A percentile compares a stretch with the other conserved stretches of the same genome.
Conservation (phyloP, 1,140 invertebrate genomes). For the Aphelenchoides besseyi region DNA sequence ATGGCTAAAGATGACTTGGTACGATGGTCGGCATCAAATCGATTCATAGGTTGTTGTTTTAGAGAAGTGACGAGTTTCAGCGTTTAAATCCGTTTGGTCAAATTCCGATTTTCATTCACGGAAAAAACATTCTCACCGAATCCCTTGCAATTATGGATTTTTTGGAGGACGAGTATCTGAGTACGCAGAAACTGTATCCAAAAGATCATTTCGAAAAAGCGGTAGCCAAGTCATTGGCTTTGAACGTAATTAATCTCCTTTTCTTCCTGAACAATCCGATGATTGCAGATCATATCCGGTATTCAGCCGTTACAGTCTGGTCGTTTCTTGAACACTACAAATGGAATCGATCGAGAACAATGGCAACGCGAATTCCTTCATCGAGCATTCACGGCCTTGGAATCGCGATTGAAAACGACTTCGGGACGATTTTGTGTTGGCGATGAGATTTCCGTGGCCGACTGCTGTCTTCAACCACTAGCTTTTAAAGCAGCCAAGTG, state of each 20-base stretch:
- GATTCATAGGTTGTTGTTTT: not conserved
- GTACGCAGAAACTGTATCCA: not conserved
- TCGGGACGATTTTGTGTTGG: not conserved
- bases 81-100: not conserved
- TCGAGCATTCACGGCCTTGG: not conserved
- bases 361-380: not conserved
- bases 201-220: constrained; percentile 9
- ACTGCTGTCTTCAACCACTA: not conserved
- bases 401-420: not conserved
- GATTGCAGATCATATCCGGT: not conserved
- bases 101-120: constrained; percentile 16
- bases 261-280: no score
- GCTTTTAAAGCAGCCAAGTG: not conserved
- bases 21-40: not conserved
- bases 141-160: constrained; percentile 17
- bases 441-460: not conserved
- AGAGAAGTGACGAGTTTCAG: not conserved
- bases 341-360: not conserved
- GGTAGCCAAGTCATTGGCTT: not conserved
- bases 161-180: constrained; percentile 15
- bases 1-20: not conserved
- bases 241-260: constrained; percentile 17
- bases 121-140: constrained; percentile 1
- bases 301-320: not conserved
- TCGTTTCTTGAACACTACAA: not conserved